Percentiles rank a stretch among this genome's conserved stretches.
Evolutionary conservation across 2,888 invertebrate species (phyloP).

Genomic region (Uloborus plumipes): DNA sequence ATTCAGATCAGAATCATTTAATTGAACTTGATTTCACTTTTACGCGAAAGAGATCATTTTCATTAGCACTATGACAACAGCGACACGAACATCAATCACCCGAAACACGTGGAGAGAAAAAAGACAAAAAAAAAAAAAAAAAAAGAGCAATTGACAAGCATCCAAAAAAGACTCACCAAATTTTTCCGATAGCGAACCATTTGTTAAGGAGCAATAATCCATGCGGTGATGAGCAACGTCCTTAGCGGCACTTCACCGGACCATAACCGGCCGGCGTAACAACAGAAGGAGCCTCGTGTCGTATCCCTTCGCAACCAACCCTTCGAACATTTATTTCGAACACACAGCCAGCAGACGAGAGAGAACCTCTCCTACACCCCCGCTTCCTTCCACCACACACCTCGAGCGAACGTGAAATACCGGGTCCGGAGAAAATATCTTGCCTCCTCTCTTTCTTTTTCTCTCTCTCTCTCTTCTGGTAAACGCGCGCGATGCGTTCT

Average conservation of each 20-base stretch:
- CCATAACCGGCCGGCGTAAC: constrained; percentile 15
- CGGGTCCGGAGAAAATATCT: constrained; percentile 4
- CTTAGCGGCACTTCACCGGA: constrained; percentile 8
- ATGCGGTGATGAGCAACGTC: constrained; percentile 15
- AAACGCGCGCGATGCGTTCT: constrained; percentile 15
- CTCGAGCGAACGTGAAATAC: constrained; percentile 42
- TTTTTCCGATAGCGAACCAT: constrained; percentile 52
- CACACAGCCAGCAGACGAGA: constrained; percentile 10
- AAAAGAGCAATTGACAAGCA: neutral
- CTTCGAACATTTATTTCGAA: constrained; percentile 53
- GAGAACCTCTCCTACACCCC: neutral
- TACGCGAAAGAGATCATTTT: too few relatives aligned
- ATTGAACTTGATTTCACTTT: too few relatives aligned
- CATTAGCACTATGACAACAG: too few relatives aligned
- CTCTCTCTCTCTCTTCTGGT: neutral
- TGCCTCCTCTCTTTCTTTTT: too few relatives aligned
- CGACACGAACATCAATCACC: too few relatives aligned
- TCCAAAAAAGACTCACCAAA: constrained; percentile 15
- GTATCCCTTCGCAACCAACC: neutral
- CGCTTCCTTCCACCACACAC: too few relatives aligned
- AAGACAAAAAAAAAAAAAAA: neutral
- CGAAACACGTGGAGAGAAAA: neutral
- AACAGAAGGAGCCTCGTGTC: constrained; percentile 14
- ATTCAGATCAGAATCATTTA: too few relatives aligned
- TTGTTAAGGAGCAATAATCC: constrained; percentile 39